Conservation (phyloP, 2,113 vertebrate species). For the Chamaetylas fuelleborni region DNA sequence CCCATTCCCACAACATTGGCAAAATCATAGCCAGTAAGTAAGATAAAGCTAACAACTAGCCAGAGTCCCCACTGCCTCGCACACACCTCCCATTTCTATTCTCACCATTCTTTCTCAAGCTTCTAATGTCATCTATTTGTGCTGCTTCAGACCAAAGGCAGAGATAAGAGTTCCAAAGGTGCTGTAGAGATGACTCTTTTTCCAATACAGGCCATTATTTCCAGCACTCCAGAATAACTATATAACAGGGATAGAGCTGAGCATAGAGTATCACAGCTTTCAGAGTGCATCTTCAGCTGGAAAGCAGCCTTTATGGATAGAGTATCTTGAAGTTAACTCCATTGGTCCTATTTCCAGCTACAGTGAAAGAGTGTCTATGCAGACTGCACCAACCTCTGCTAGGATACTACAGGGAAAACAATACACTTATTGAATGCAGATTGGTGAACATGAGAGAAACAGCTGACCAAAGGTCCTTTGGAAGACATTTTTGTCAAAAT, state of each 20-base stretch:
- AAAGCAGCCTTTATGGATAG: neutral
- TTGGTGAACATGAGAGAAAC: neutral
- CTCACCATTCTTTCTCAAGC: neutral
- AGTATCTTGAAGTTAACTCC: neutral
- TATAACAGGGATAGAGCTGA: neutral
- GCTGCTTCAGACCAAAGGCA: neutral
- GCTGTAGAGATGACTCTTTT: neutral
- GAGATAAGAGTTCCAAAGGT: neutral
- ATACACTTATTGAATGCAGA: neutral
- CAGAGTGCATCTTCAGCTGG: neutral
- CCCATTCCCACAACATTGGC: accelerated
- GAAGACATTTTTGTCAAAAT: neutral
- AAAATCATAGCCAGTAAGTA: neutral
- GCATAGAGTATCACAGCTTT: neutral
- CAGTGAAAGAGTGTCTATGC: neutral
- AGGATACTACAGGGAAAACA: neutral
- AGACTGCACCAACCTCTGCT: neutral
- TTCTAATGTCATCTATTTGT: neutral
- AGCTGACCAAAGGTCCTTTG: neutral
- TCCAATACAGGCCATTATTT: neutral
- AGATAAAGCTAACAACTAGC: neutral
- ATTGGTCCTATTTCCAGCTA: neutral
- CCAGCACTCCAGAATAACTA: neutral
- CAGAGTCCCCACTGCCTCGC: neutral
- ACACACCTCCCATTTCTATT: neutral